Base-by-base conservation (phyloP, 2,797 vertebrate species). In the Strix occidentalis region DNA sequence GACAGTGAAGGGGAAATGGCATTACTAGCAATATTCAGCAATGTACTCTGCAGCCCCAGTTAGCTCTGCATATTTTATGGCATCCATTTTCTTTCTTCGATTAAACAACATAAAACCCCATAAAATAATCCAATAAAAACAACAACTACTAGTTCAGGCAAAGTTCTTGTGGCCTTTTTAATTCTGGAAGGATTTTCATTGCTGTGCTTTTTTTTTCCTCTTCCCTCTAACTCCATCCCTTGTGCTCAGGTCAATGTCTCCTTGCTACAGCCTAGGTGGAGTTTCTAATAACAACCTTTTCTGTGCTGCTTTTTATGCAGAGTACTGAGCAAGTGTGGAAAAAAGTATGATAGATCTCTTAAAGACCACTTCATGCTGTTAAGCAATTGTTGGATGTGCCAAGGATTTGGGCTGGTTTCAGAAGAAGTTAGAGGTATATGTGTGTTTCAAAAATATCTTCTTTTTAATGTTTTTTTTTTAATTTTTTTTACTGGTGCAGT, bases 91-190 rank as follows among this genome's bases (percentile, higher is more conserved):
- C 95, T 96, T 96, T 96, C 95, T 97, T 96, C 77, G 93, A 97
- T 96, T 94, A 97, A 96, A 96, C 94, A 97, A 92, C 95, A 93
- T 93, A 96, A 96, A 92, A 61, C 70, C 63, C 54, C 64, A 95
- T 96, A 93, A 96, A 96, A 92, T 86, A 96, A 95, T 97, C 91
- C 87, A 92, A 95, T 97, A 97, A 95, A 96, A 97, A 83, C 95
- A 96, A 95, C 91, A 93, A 9, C 79, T 81, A 83, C 84, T 93
- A 84, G 91, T 93, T 94, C 91, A 95, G 75, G 54, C 80, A 86
- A 92, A 92, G 79, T 92, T 96, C 94, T 83, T 35, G 74, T 61
- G 92, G 94, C 77, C 83, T 91, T 96, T 87, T 95, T 84, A 93
- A 93, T 95, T 92, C 88, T 69, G 68, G 63, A 57, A 81, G 63